Evolutionary conservation across 2,888 invertebrate genomes (phyloP).

Genomic region (Harmothoe impar): DNA sequence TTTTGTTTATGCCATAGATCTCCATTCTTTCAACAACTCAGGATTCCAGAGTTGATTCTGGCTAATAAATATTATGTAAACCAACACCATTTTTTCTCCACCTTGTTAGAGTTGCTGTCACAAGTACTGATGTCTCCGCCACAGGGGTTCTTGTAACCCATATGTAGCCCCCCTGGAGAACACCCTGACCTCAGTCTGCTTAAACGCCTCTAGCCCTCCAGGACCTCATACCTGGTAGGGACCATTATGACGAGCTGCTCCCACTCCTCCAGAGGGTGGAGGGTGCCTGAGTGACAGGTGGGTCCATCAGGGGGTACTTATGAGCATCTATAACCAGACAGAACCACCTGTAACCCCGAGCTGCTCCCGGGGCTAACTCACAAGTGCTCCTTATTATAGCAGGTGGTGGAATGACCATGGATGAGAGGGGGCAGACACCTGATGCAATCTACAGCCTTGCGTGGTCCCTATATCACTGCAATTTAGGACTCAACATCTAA

Average conservation of each 20-base stretch:
- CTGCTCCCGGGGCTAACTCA: background rate
- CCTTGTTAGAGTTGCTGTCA: background rate
- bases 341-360: constrained; percentile 15
- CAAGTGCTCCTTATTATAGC: background rate
- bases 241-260: too few species aligned
- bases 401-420: background rate
- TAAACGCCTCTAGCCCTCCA: background rate
- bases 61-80: constrained; percentile 4
- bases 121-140: background rate
- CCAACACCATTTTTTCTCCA: background rate
- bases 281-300: constrained; percentile 12
- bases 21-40: background rate
- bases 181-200: background rate
- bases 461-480: too few species aligned
- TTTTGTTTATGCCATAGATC: background rate
- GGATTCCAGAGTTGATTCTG: background rate
- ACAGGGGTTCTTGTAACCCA: background rate
- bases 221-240: background rate
- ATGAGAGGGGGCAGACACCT: background rate
- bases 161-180: background rate
- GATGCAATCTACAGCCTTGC: background rate
- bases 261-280: background rate
- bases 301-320: constrained; percentile 31
- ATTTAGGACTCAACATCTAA: background rate
- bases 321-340: background rate